These are phyloP conservation scores for Ursus arctos DNA, from an alignment of 2,113 vertebrate genomes.

Conservation along the genomic window DNA sequence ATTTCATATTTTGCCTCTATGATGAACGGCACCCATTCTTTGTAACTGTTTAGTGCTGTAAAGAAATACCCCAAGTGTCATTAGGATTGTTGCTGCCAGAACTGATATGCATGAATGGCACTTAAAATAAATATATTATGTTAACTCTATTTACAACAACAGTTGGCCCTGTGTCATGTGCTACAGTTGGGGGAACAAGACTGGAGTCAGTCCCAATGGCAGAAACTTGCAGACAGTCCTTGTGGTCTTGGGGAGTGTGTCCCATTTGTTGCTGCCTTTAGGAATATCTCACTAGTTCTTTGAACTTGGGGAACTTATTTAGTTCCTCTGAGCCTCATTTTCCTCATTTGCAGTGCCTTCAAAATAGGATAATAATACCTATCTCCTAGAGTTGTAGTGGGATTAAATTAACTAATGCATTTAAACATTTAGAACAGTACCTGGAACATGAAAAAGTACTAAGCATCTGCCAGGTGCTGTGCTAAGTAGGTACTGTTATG, in stretches of 20 bases:
- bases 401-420: not conserved
- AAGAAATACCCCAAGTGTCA: slow-evolving; percentile 95
- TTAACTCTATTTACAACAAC: slow-evolving; percentile 91
- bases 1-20: slow-evolving; percentile 96
- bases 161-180: slow-evolving; percentile 55
- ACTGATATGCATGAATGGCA: slow-evolving; percentile 98
- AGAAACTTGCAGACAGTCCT: not conserved
- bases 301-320: not conserved
- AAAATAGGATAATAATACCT: slow-evolving; percentile 1
- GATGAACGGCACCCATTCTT: slow-evolving; percentile 93
- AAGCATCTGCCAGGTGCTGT: not conserved
- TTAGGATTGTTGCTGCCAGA: slow-evolving; percentile 95
- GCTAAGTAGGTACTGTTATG: not conserved
- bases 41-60: slow-evolving; percentile 97
- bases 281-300: not conserved
- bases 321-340: not conserved
- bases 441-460: not conserved
- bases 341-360: slow-evolving; percentile 9
- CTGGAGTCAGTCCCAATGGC: not conserved
- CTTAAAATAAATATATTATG: slow-evolving; percentile 95
- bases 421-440: not conserved
- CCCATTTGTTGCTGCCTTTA: not conserved
- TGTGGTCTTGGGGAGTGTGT: not conserved
- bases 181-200: not conserved
- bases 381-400: not conserved